phyloP scores from a whole-genome alignment of 2,113 vertebrate species.

The Pelecanoides urinatrix region DNA sequence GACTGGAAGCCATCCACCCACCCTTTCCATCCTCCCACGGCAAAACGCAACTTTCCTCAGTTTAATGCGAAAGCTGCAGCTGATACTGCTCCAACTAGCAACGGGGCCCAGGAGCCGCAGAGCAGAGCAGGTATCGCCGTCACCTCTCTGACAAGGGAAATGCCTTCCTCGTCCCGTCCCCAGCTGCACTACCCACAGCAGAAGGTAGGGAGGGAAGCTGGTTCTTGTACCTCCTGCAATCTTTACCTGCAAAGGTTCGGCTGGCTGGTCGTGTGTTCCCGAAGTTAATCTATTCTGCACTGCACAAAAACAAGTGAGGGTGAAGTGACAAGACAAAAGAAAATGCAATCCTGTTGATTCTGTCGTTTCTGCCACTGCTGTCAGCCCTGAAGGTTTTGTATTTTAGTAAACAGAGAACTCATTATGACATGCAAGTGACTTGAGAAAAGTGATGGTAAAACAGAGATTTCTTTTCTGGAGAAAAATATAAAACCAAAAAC shows the following conservation, averaged over 20 bases:
- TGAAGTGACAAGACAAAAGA: conserved; percentile 1
- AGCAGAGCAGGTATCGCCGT: not conserved
- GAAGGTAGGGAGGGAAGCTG: not conserved
- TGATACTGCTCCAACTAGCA: not conserved
- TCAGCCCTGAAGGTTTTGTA: conserved; percentile 14
- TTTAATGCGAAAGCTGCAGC: not conserved
- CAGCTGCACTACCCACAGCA: not conserved
- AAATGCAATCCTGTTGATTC: not conserved
- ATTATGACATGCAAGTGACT: not conserved
- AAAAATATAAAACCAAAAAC: not conserved
- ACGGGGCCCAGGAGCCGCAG: not conserved
- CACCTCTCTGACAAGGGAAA: not conserved
- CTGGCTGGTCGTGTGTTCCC: not conserved
- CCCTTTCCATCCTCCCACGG: not conserved
- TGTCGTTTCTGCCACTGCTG: not conserved
- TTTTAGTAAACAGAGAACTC: conserved; percentile 11
- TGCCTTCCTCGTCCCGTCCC: not conserved
- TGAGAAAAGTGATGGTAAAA: not conserved
- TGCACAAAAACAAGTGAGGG: not conserved
- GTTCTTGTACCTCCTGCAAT: accelerated
- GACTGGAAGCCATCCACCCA: not conserved
- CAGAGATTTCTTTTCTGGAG: not conserved
- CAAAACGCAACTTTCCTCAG: accelerated
- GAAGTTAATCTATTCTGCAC: not conserved
- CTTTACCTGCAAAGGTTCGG: not conserved